Conservation (phyloP, 2,888 invertebrate species). For the Julus scandinavius region DNA sequence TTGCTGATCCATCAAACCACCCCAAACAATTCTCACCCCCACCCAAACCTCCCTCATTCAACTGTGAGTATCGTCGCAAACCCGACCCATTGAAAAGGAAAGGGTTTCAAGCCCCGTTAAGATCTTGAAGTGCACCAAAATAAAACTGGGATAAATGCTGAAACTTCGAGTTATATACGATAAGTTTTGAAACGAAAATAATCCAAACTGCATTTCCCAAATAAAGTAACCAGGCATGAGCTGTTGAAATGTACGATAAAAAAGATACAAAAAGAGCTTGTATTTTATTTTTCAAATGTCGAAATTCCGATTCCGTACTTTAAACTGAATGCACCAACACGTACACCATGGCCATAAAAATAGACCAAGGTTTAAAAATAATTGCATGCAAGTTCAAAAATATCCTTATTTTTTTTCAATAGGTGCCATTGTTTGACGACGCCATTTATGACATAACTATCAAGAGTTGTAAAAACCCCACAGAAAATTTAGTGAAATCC, state of each 20-base stretch:
- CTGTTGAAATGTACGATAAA: background rate
- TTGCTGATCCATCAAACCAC: too few relatives aligned
- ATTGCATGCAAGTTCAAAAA: background rate
- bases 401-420: background rate
- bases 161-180: background rate
- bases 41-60: too few relatives aligned
- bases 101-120: too few relatives aligned
- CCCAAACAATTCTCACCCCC: too few relatives aligned
- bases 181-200: background rate
- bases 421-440: background rate
- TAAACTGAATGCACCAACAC: background rate
- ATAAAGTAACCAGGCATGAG: background rate
- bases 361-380: background rate
- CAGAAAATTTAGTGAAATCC: background rate
- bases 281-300: background rate
- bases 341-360: background rate
- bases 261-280: background rate
- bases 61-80: too few relatives aligned
- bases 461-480: background rate
- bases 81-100: too few relatives aligned
- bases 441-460: background rate
- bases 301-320: background rate
- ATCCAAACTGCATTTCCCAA: background rate
- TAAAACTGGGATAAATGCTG: background rate
- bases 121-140: background rate